Evolutionary conservation across 2,113 vertebrate species (phyloP).

Genomic region (Oreotrochilus melanogaster): DNA sequence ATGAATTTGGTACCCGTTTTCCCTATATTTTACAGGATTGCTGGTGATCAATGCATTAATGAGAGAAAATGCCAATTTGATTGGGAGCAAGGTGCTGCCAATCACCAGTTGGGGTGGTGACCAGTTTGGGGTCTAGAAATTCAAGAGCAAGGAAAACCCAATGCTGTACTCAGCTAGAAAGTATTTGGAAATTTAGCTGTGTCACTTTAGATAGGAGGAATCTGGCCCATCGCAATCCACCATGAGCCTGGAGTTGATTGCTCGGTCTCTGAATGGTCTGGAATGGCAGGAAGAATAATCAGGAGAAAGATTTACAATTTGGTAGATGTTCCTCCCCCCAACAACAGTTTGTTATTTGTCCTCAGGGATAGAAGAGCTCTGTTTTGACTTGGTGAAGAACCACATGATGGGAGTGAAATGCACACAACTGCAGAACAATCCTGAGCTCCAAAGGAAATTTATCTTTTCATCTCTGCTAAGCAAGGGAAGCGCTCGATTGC

Average conservation of each 20-base stretch:
- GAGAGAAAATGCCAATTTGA: background rate
- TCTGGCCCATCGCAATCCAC: background rate
- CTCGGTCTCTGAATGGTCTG: background rate
- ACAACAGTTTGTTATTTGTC: conserved; percentile 28
- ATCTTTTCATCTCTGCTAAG: background rate
- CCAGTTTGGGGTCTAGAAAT: background rate
- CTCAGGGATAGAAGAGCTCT: conserved; percentile 33
- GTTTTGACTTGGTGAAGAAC: background rate
- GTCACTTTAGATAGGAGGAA: background rate
- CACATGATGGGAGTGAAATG: background rate
- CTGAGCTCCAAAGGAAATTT: background rate
- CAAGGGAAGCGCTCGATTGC: background rate
- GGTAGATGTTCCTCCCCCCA: background rate
- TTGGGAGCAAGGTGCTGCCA: too few relatives aligned
- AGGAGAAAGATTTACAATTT: background rate
- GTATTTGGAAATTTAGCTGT: background rate
- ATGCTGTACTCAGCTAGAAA: background rate
- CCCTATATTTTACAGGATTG: background rate
- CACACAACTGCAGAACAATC: background rate
- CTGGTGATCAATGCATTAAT: background rate
- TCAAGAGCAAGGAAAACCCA: background rate
- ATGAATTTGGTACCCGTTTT: background rate
- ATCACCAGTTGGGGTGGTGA: too few relatives aligned
- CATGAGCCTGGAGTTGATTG: background rate
- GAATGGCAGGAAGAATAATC: background rate